Conservation (phyloP, 1,140 invertebrate genomes). For the Apis cerana region DNA sequence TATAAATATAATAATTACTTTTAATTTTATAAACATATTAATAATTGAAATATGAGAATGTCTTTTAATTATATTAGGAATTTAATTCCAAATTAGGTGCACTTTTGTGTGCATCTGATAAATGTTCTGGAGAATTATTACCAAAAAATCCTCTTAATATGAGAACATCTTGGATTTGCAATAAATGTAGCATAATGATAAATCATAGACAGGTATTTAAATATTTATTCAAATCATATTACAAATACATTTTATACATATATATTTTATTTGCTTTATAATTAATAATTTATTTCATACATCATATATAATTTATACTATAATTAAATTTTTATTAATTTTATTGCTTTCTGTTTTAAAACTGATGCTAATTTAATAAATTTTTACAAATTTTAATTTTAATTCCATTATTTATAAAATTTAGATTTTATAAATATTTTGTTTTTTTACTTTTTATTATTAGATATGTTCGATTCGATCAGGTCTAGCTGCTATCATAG, state of each 20-base stretch:
- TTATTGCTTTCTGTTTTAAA: neutral
- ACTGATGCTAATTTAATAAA: neutral
- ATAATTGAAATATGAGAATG: neutral
- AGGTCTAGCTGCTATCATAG: constrained; percentile 55
- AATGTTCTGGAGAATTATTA: constrained; percentile 67
- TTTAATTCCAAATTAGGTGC: constrained; percentile 69
- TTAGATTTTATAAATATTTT: neutral
- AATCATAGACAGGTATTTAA: constrained; percentile 65
- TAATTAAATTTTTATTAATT: neutral
- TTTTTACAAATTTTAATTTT: neutral
- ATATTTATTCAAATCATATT: neutral
- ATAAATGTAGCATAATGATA: constrained; percentile 59
- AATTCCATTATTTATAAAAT: neutral
- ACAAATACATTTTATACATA: neutral
- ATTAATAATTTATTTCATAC: neutral
- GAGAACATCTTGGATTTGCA: constrained; percentile 67
- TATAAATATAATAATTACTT: neutral
- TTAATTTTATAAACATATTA: neutral
- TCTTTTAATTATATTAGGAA: constrained; percentile 63
- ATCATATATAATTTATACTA: neutral
- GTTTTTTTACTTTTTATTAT: constrained; percentile 30
- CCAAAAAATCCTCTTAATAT: constrained; percentile 61
- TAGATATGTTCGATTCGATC: constrained; percentile 70
- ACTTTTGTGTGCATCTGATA: constrained; percentile 66
- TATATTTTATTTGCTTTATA: neutral